These are phyloP conservation scores for Cacatua alba DNA, from an alignment of 2,113 vertebrate species.

Conservation along the genomic window DNA sequence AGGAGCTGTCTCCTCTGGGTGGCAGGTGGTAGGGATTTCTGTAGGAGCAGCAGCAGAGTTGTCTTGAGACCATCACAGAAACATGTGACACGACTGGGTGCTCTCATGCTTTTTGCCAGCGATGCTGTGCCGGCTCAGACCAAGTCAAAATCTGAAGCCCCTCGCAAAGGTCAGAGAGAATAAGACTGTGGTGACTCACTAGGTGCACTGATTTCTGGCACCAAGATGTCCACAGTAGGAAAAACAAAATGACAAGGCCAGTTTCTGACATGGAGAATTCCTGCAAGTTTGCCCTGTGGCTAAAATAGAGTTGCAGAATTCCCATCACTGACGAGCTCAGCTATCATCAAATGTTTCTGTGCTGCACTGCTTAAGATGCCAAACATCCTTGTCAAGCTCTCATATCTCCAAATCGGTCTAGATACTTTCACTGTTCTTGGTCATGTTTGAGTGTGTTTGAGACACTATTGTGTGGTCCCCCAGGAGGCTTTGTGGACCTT, in stretches of 20 bases:
- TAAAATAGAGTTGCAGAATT: not conserved
- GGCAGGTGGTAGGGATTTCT: not conserved
- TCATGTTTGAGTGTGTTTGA: not conserved
- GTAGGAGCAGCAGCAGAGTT: not conserved
- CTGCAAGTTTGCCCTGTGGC: not conserved
- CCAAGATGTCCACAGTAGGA: not conserved
- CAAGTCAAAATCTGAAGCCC: not conserved
- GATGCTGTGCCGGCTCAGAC: not conserved
- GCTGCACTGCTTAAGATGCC: not conserved
- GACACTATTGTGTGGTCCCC: not conserved
- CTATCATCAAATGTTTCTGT: not conserved
- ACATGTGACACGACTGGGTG: rapidly evolving
- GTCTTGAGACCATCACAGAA: not conserved
- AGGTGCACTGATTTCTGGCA: not conserved
- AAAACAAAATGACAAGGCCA: not conserved
- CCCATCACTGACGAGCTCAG: not conserved
- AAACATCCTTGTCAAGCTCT: not conserved
- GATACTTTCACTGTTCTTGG: not conserved
- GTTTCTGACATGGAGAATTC: not conserved
- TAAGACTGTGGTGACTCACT: not conserved
- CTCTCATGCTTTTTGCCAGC: not conserved
- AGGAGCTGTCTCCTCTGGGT: not conserved
- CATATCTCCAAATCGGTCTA: not conserved
- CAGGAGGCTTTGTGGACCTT: not conserved
- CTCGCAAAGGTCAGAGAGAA: not conserved